These are phyloP conservation scores for Hanleya hanleyi DNA, from an alignment of 2,888 invertebrate species.

Conservation along the genomic window DNA sequence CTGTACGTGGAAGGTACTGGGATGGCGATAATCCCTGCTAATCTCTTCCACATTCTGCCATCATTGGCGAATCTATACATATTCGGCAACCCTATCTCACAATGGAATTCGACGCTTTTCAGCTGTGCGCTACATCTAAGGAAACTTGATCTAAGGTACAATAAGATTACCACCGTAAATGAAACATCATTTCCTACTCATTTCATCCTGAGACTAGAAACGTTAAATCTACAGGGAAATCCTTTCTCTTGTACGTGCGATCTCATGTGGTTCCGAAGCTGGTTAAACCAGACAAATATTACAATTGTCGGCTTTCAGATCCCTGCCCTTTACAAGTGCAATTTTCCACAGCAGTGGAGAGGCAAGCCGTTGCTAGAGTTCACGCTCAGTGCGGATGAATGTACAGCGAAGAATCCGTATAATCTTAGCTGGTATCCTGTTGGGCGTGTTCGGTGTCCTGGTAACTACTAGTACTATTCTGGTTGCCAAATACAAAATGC, in stretches of 20 bases:
- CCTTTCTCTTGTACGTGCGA: constrained; percentile 93
- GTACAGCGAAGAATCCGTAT: constrained; percentile 38
- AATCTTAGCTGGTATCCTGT: constrained; percentile 39
- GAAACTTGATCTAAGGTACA: constrained; percentile 60
- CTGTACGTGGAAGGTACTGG: constrained; percentile 65
- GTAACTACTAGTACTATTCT: no score
- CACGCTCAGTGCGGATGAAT: constrained; percentile 47
- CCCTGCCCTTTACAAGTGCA: constrained; percentile 42
- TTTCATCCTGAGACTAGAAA: constrained; percentile 81
- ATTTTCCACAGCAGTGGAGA: constrained; percentile 45
- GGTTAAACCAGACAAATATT: constrained; percentile 89
- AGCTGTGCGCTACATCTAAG: constrained; percentile 10
- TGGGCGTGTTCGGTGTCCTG: constrained; percentile 27
- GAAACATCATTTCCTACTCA: constrained; percentile 76
- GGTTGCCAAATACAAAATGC: no score
- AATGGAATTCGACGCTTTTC: constrained; percentile 17
- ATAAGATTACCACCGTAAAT: constrained; percentile 65
- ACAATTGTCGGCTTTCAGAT: constrained; percentile 33
- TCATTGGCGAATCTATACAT: constrained; percentile 11
- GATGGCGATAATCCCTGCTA: constrained; percentile 64
- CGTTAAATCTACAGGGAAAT: constrained; percentile 84
- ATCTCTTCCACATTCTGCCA: constrained; percentile 77
- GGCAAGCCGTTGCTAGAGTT: constrained; percentile 46
- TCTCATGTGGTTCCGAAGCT: constrained; percentile 92
- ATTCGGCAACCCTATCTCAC: constrained; percentile 12